Base-by-base conservation (phyloP, 2,113 vertebrate genomes). In the Leptobrachium ailaonicum region DNA sequence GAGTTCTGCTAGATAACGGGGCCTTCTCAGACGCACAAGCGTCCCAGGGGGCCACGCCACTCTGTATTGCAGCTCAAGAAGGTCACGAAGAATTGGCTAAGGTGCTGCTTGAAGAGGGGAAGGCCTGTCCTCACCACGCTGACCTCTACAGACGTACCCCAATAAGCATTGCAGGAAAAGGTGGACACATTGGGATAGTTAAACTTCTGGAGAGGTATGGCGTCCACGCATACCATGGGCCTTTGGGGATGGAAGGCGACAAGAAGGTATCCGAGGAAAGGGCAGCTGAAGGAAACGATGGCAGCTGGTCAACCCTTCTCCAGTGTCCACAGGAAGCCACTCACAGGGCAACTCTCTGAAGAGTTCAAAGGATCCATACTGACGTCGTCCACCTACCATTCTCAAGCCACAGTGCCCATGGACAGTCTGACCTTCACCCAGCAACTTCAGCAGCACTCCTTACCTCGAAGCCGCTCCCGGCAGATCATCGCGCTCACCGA, bases 341-440 rank as follows among this genome's bases (percentile, higher is more conserved):
- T 63, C 89, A 43, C 93, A 91, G 86, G 76, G 76, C 50, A 83
- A 90, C 82, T 93, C 93, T 12, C 87, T 85, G 11, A 89, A 92
- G 82, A 92, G 91, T 83, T 93, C 92, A 6, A 87, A 63, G 88
- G 88, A 1, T 80, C 80, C 0, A 53, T 73, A 0, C 20, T 68
- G 54, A 60, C 84, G 4, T 92, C 90, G 0, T 93, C 92, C 43
- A 92, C 93, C 2, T 90, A 87, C 75, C 92, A 91, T 82, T 94
- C 93, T 0, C 56, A 90, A 62, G 91, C 92, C 56, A 93, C 92
- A 0, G 91, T 92, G 1, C 92, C 93, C 0, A 87, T 90, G 2
- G 94, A 95, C 85, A 92, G 86, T 76, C 84, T 95, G 80, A 91
- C 89, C 63, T 94, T 94, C 2, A 90, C 91, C 2, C 91, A 93